phyloP scores from a whole-genome alignment of 2,888 invertebrate species.

The Chaetoderma sp. region DNA sequence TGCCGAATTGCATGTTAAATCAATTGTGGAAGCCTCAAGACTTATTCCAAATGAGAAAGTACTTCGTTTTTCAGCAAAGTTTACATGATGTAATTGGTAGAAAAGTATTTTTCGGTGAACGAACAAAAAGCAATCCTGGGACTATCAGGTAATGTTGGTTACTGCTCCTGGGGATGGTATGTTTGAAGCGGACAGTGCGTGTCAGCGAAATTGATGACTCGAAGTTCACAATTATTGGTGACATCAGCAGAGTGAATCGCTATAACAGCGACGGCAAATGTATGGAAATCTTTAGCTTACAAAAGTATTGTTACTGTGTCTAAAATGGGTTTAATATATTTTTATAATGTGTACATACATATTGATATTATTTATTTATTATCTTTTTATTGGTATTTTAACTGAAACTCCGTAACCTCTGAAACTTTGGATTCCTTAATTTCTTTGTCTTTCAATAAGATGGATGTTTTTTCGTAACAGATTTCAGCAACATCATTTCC shows the following conservation, averaged over 20 bases:
- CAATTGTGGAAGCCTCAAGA: slow-evolving; percentile 77
- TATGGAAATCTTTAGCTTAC: slow-evolving; percentile 51
- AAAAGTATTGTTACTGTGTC: slow-evolving; percentile 68
- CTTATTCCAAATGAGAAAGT: slow-evolving; percentile 44
- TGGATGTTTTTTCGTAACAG: too few species aligned
- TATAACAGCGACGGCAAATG: slow-evolving; percentile 69
- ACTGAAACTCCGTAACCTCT: too few species aligned
- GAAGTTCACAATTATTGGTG: slow-evolving; percentile 75
- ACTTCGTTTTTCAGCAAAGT: slow-evolving; percentile 46
- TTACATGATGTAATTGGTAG: slow-evolving; percentile 64
- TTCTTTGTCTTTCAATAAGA: too few species aligned
- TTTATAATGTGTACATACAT: background rate
- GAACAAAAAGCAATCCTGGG: too few species aligned
- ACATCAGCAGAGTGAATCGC: slow-evolving; percentile 71
- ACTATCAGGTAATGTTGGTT: slow-evolving; percentile 75
- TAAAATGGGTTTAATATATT: background rate
- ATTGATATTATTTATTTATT: too few species aligned
- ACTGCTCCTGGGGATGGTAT: slow-evolving; percentile 79
- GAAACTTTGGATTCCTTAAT: too few species aligned
- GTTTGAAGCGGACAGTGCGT: slow-evolving; percentile 86
- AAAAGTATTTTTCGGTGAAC: slow-evolving; percentile 38
- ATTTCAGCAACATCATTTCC: too few species aligned
- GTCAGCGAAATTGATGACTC: slow-evolving; percentile 64
- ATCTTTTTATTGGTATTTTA: too few species aligned
- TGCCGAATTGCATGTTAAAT: slow-evolving; percentile 73